Base-by-base conservation (phyloP, 1,140 invertebrate genomes). In the Adelges cooleyi region DNA sequence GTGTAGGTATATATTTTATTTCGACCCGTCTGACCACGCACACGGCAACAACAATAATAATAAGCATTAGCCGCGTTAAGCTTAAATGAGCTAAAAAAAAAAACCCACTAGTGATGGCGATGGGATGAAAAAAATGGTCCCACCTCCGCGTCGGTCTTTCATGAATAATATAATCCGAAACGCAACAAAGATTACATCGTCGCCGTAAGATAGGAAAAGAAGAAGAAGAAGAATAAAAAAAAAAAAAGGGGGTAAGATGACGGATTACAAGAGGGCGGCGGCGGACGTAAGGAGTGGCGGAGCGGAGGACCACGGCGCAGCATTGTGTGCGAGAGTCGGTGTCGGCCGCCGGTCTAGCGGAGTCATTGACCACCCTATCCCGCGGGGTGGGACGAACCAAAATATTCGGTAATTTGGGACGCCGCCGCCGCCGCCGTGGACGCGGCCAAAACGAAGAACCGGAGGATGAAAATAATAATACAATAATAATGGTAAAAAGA, bases 331-430 rank as follows among this genome's bases (percentile, higher is more conserved):
- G 48, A 22, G 18, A 38, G 53, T 38, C 15, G 42, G 53, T 42
- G 29, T 49, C 48, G 48, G 48, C 38, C 36, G 53, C 53, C 15
- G 42, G 53, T 42, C 53, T 33, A 33, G 29, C 11, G 29, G 10
- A 59, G 53, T 59, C 53, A 59, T 59, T 59, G 53, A 59, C 53
- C 53, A 59, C 53, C 53, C 53, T 40, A 5, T 33, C 29, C 29
- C 29, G 29, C 29, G 51, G 20, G 11, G 22, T 20, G 36, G 18
- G 18, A 17, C 53, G 22, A 20, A 22, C 22, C 22, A 20, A 54
- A n/a, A n/a, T 17, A 48, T 62, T 62, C 54, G 54, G 54, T 62
- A 33, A 62, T 46, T 62, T 62, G 53, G 22, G 10, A 38, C 11
- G 38, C 10, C 4, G 9, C 9, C 38, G 36, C 20, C 38, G 54